Evolutionary conservation across 2,113 vertebrate genomes (phyloP), one percentile per base, ranked within the genome.

Genomic region (Osmerus eperlanus): DNA sequence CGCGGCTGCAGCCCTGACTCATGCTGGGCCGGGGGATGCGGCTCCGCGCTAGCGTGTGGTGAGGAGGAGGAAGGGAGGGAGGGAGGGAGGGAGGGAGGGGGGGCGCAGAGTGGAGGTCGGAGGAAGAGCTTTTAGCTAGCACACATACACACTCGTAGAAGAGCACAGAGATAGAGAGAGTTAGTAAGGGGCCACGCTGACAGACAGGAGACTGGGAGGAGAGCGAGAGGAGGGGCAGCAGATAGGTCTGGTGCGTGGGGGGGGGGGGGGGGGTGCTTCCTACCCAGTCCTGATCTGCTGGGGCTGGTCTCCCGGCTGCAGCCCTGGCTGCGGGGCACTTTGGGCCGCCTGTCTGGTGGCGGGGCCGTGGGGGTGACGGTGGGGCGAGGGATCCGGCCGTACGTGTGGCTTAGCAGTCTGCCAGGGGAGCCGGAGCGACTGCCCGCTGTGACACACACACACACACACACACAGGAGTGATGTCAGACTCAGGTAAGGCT

Each of bases 221-320:
- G 77, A 13, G 15, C 29, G 65, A 59, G 83, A 71, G 81, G 71
- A 14, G 23, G 13, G 21, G 59, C 21, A 3, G 7, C 8, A 64
- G 52, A 12, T 11, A 23, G 9, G 23, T n/a, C 8, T 28, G 9
- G 21, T 58, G 65, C 59, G 70, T 68, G 47, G 28, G 54, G 64
- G 29, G 21, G 54, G 25, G 23, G 25, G 16, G 21, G 54, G 25
- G 23, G 25, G 16, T 18, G 56, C n/a, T 18, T 19, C 93, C 94
- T 89, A 98, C 96, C 96, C 56, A 91, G 85, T 71, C 91, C 92
- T 0, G 94, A 75, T 62, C 95, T 86, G 41, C 93, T 94, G 52
- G 97, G 97, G 85, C 97, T 98, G 29, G 94, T 95, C 85, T 99
- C 97, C 52, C 97, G 92, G 86, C 97, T 99, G 89, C 97, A 98